phyloP scores from a whole-genome alignment of 2,888 invertebrate genomes.

The Scaptomyza reducta region DNA sequence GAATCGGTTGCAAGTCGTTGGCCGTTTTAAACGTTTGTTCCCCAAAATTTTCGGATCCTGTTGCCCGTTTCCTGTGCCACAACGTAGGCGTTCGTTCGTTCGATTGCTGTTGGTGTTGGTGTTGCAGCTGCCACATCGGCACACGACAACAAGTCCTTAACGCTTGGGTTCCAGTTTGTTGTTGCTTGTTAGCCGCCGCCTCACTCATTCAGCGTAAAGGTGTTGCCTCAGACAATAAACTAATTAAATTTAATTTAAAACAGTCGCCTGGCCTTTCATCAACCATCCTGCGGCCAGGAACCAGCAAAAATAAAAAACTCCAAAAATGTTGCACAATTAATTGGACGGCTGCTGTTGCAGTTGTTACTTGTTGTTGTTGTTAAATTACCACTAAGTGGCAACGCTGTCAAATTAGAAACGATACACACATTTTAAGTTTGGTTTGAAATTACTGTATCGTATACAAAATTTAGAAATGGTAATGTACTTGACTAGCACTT shows the following conservation, averaged over 20 bases:
- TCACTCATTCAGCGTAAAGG: slow-evolving; percentile 48
- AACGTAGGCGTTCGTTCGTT: slow-evolving; percentile 38
- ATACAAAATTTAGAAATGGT: too few species aligned
- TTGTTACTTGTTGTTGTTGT: slow-evolving; percentile 13
- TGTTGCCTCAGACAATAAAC: slow-evolving; percentile 72
- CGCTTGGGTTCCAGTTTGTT: slow-evolving; percentile 8
- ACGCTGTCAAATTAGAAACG: slow-evolving; percentile 64
- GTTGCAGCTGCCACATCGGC: slow-evolving; percentile 58
- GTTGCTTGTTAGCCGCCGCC: slow-evolving; percentile 35
- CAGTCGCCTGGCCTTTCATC: slow-evolving; percentile 66
- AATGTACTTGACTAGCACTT: background rate
- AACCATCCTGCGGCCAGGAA: slow-evolving; percentile 43
- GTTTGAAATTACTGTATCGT: background rate
- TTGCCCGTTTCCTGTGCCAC: slow-evolving; percentile 28
- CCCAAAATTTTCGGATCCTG: slow-evolving; percentile 4
- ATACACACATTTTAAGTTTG: slow-evolving; percentile 42
- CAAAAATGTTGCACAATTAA: slow-evolving; percentile 55
- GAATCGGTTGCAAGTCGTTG: background rate
- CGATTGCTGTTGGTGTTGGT: too few species aligned
- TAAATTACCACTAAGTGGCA: slow-evolving; percentile 54
- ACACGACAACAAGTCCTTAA: slow-evolving; percentile 45
- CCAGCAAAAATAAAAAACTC: slow-evolving; percentile 9
- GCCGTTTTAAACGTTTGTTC: slow-evolving; percentile 3
- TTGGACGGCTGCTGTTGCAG: slow-evolving; percentile 50
- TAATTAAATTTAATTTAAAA: slow-evolving; percentile 80